A percentile compares a stretch with the other conserved stretches of the same genome.
Evolutionary conservation across 30 jellyfish, hydroid and myxozoan species (phyloP).

Genomic region (Aurelia sp.): DNA sequence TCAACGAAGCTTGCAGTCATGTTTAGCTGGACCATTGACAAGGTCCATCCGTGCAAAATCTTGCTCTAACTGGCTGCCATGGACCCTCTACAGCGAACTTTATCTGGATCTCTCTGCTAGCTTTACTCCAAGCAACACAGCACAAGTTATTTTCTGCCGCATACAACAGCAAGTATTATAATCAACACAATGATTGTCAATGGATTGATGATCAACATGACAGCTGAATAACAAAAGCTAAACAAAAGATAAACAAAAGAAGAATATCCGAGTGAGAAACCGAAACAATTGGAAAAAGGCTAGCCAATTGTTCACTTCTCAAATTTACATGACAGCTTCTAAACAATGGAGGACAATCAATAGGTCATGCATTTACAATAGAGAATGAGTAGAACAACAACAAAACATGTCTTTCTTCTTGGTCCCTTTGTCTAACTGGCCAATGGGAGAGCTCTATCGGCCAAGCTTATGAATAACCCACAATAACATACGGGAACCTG

Average conservation of each 20-base stretch:
- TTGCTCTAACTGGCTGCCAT: constrained; percentile 1
- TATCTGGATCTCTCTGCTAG: constrained; percentile 22
- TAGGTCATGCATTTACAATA: constrained; percentile 8
- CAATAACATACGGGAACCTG: constrained; percentile 62
- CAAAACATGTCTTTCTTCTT: constrained; percentile 61
- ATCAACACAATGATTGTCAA: constrained; percentile 72
- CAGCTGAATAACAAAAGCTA: constrained; percentile 53
- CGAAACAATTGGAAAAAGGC: constrained; percentile 31
- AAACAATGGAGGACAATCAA: constrained; percentile 3
- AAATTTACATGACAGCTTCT: constrained; percentile 52
- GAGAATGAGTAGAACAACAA: constrained; percentile 15
- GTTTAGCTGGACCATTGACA: neutral
- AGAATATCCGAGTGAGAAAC: constrained; percentile 18
- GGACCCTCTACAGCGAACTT: constrained; percentile 3
- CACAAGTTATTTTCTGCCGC: constrained; percentile 31
- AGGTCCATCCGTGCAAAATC: constrained; percentile 46
- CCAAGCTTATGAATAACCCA: neutral
- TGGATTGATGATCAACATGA: constrained; percentile 69
- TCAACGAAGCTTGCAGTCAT: constrained; percentile 68
- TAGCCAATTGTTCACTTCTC: constrained; percentile 20
- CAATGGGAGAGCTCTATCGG: constrained; percentile 23
- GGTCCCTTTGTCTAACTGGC: constrained; percentile 25
- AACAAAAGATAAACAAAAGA: constrained; percentile 35
- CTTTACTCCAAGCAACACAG: constrained; percentile 32
- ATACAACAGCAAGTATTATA: constrained; percentile 67